These are phyloP conservation scores for Palythoa grandiflora DNA, from an alignment of 92 coral and sea anemone genomes.

Conservation along the genomic window DNA sequence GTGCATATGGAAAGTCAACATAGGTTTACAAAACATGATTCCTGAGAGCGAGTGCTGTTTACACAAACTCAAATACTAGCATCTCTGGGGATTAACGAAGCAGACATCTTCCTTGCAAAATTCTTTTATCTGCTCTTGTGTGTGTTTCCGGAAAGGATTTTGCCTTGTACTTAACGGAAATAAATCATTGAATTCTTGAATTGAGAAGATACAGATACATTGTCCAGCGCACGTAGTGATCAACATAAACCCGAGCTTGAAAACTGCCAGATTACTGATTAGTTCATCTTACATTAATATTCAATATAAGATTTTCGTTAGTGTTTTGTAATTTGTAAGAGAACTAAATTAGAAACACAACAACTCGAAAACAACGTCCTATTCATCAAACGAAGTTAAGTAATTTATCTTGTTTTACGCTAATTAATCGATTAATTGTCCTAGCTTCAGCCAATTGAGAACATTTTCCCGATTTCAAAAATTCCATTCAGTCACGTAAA, in stretches of 20 bases:
- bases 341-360: not conserved
- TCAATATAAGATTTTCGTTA: not conserved
- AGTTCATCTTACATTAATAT: not conserved
- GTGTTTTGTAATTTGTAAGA: not conserved
- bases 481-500: constrained; percentile 48
- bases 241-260: not conserved
- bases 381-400: constrained; percentile 1
- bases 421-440: constrained; percentile 27
- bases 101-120: constrained; percentile 49
- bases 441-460: constrained; percentile 18
- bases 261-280: not conserved
- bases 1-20: constrained; percentile 13
- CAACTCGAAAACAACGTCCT: not conserved
- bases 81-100: constrained; percentile 41
- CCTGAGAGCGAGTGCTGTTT: constrained; percentile 38
- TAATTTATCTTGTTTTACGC: constrained; percentile 8
- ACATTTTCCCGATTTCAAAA: constrained; percentile 28
- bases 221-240: constrained; percentile 28
- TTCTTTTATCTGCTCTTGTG: constrained; percentile 51
- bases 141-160: constrained; percentile 54
- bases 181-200: constrained; percentile 46
- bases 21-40: constrained; percentile 40
- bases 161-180: constrained; percentile 48
- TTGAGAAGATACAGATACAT: constrained; percentile 32
- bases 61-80: constrained; percentile 37